A percentile compares a stretch with the other conserved stretches of the same genome.
phyloP scores from a whole-genome alignment of 2,888 invertebrate species.

The Athrips mouffetella region DNA sequence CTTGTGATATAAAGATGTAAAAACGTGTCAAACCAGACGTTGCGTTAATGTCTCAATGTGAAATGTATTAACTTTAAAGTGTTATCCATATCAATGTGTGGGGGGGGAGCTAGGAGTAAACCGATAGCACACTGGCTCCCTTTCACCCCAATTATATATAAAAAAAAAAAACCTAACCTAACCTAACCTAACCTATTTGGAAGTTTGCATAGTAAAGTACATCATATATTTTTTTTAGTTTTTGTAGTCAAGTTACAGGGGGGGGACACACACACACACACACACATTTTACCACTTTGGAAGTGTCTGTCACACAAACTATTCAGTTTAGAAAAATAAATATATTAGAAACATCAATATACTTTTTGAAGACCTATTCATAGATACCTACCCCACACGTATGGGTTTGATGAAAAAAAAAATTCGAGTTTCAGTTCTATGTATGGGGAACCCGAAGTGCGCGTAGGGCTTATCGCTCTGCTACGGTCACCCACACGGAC shows the following conservation, averaged over 20 bases:
- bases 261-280: no score
- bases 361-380: not conserved
- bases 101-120: no score
- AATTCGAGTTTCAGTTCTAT: not conserved
- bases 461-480: no score
- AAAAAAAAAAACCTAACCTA: not conserved
- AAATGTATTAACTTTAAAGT: no score
- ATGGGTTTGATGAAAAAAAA: not conserved
- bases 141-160: no score
- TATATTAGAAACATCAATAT: not conserved
- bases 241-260: not conserved
- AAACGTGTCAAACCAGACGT: no score
- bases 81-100: no score
- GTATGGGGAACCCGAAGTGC: not conserved
- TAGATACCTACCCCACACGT: not conserved
- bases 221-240: not conserved
- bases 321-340: not conserved
- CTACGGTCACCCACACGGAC: no score
- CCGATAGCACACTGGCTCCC: no score
- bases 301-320: not conserved
- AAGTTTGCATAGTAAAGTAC: not conserved
- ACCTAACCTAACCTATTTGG: not conserved
- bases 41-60: no score
- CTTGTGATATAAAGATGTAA: no score
- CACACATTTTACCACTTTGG: not conserved